Conservation (phyloP, 2,888 invertebrate genomes). For the Leptothorax acervorum region DNA sequence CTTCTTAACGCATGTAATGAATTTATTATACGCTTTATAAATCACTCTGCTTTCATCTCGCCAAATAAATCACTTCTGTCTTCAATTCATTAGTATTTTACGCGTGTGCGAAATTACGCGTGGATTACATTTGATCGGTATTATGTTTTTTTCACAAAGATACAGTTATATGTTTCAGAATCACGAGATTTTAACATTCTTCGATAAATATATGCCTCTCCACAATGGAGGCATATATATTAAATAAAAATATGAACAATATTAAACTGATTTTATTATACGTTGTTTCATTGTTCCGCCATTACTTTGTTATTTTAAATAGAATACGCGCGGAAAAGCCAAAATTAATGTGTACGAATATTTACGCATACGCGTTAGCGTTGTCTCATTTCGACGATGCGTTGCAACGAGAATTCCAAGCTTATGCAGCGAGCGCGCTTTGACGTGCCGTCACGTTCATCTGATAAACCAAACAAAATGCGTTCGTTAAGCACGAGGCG, state of each 20-base stretch:
- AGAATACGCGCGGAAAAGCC: conserved; percentile 7
- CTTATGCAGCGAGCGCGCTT: neutral
- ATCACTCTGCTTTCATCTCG: neutral
- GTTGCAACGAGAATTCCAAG: conserved; percentile 11
- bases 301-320: conserved; percentile 15
- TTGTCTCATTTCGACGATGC: conserved; percentile 17
- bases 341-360: conserved; percentile 35
- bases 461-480: conserved; percentile 48
- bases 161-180: neutral
- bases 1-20: neutral
- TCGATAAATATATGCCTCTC: neutral
- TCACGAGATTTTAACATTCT: neutral
- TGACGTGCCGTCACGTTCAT: conserved; percentile 27
- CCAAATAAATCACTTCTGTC: neutral
- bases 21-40: neutral
- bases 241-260: conserved; percentile 6
- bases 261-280: conserved; percentile 13
- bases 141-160: neutral
- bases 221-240: neutral
- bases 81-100: neutral
- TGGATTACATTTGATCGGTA: neutral
- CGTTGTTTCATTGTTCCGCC: neutral
- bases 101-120: neutral
- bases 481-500: conserved; percentile 20
- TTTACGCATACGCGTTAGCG: conserved; percentile 30